Base-by-base conservation (phyloP, 2,797 vertebrate genomes). In the Argyrosomus regius region DNA sequence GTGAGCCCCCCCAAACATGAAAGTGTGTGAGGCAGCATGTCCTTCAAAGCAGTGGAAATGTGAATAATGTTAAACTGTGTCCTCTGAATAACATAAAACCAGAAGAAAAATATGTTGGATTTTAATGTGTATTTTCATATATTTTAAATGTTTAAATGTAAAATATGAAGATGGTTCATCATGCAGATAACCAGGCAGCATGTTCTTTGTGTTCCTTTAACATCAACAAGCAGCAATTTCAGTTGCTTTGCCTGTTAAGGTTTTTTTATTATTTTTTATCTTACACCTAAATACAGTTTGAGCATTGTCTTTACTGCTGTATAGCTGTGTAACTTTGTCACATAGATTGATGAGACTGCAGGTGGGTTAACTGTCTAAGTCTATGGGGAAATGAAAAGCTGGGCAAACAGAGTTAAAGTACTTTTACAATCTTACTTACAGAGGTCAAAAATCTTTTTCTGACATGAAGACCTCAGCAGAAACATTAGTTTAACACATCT, bases 371-470 rank as follows among this genome's bases (percentile, higher is more conserved):
- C 13, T 77, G 31, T 59, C 69, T 16, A 58, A 58, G 35, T 39
- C 8, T 39, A 9, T 39, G 35, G 8, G 6, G 4, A 65, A 65
- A 65, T 59, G 28, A 58, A 45, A 73, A 63, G 16, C 1, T 50
- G 2, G n/a, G 22, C 22, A 50, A 41, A 71, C 6, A 26, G 57
- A 39, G 14, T 56, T 59, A 5, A 68, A 50, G 54, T 18, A 16
- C 17, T 52, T 43, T 43, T 7, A 12, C 9, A 45, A 7, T 31
- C 20, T 39, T 20, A 18, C 28, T 59, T 5, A 20, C 67, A 63
- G 48, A 67, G 66, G 26, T 60, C 26, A 57, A 58, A 61, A 76
- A 67, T 24, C 1, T 18, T 62, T 26, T 50, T 49, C 18, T 65
- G 28, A 14, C 11, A 26, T 64, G 35, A 39, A 57, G 8, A 4